Evolutionary conservation across 2,797 vertebrate species (phyloP).

Genomic region (Botia almorhae): DNA sequence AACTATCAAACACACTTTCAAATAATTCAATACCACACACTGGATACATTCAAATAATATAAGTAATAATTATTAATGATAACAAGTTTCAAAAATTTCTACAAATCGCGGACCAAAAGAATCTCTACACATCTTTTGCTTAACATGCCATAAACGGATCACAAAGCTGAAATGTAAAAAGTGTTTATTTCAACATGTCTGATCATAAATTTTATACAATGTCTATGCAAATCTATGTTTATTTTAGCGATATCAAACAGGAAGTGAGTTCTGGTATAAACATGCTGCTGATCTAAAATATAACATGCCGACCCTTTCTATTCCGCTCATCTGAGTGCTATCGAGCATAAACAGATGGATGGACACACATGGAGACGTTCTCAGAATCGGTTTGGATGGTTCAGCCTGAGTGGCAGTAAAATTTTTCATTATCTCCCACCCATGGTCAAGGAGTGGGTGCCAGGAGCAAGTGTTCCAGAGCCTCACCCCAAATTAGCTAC

Average conservation of each 20-base stretch:
- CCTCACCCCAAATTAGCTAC: slow-evolving; percentile 14
- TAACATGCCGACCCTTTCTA: neutral
- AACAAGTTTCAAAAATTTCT: neutral
- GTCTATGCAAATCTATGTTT: too few relatives aligned
- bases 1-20: neutral
- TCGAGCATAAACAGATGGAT: slow-evolving; percentile 16
- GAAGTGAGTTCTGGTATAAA: slow-evolving; percentile 10
- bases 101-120: too few relatives aligned
- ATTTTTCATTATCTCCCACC: slow-evolving; percentile 26
- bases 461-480: slow-evolving; percentile 18
- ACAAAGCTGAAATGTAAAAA: too few relatives aligned
- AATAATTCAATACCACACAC: too few relatives aligned
- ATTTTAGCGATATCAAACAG: neutral
- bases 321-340: neutral
- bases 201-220: neutral
- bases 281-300: neutral
- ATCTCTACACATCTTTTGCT: too few relatives aligned
- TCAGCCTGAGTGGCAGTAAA: neutral
- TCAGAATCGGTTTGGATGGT: neutral
- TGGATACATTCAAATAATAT: neutral
- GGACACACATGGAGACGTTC: neutral
- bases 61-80: neutral
- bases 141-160: too few relatives aligned
- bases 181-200: neutral
- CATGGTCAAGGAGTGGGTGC: neutral